Evolutionary conservation across 2,888 invertebrate genomes (phyloP).

Genomic region (Shargacucullia verbasci): DNA sequence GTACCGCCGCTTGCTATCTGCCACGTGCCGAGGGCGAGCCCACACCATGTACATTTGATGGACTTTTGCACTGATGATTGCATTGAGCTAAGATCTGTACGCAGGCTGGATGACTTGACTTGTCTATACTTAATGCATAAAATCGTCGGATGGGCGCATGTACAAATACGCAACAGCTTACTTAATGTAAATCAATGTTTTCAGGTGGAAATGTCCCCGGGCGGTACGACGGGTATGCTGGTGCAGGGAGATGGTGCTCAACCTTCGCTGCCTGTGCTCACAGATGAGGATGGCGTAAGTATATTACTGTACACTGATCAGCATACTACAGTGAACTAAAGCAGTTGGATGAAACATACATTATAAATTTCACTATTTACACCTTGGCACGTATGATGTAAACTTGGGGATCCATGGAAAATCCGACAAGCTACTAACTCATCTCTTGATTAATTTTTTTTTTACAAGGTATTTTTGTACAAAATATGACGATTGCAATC

Average conservation of each 20-base stretch:
- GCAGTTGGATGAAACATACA: too few species aligned
- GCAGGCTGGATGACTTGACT: not conserved
- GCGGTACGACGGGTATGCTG: slow-evolving; percentile 90
- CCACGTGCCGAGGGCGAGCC: too few species aligned
- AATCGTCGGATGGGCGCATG: too few species aligned
- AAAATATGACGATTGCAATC: too few species aligned
- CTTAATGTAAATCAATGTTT: not conserved
- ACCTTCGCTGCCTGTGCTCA: slow-evolving; percentile 82
- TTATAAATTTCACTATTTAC: too few species aligned
- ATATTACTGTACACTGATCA: not conserved
- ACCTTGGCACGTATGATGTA: too few species aligned
- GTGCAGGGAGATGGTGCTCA: slow-evolving; percentile 86
- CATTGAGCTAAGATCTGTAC: not conserved
- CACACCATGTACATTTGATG: slow-evolving; percentile 7
- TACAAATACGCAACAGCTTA: too few species aligned
- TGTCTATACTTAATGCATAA: not conserved
- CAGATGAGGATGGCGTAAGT: slow-evolving; percentile 86
- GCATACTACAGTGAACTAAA: too few species aligned
- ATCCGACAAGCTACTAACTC: too few species aligned
- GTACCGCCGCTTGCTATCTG: not conserved
- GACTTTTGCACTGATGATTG: not conserved
- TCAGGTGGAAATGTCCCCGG: slow-evolving; percentile 90
- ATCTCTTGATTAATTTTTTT: too few species aligned
- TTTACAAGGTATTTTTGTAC: too few species aligned
- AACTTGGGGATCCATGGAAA: too few species aligned